Conservation (phyloP, 2,888 invertebrate genomes). For the Cartodere bifasciata region DNA sequence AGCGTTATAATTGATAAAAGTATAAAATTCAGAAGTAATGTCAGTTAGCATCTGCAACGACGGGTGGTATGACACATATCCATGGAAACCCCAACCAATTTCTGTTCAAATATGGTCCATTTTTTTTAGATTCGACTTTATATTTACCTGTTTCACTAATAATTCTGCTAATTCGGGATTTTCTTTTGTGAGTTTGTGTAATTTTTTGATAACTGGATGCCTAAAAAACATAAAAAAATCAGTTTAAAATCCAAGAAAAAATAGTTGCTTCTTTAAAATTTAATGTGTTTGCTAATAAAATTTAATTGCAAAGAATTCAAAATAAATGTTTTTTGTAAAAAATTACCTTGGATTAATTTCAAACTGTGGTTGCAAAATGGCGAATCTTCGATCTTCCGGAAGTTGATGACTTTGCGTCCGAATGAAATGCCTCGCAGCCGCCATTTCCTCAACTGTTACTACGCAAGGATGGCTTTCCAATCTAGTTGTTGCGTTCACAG, state of each 20-base stretch:
- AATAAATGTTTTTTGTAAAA: not conserved
- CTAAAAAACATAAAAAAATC: conserved; percentile 34
- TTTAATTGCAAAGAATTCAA: not conserved
- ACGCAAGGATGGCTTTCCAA: conserved; percentile 88
- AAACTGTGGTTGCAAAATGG: conserved; percentile 77
- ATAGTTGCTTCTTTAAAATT: not conserved
- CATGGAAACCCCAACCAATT: no score
- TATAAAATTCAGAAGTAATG: no score
- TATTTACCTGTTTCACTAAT: conserved; percentile 64
- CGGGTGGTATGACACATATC: no score
- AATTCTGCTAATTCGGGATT: conserved; percentile 75
- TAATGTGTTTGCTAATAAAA: not conserved
- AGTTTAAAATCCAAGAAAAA: not conserved
- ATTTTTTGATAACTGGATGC: conserved; percentile 82
- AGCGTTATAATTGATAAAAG: no score
- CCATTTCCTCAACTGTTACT: conserved; percentile 93
- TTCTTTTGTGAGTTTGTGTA: conserved; percentile 56
- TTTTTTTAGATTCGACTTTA: not conserved
- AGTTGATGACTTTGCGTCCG: conserved; percentile 73
- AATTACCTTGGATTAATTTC: conserved; percentile 86
- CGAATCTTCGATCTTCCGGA: conserved; percentile 74
- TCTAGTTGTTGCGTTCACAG: conserved; percentile 71
- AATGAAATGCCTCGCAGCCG: conserved; percentile 88
- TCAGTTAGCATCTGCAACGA: no score
- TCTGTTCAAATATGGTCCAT: no score